phyloP scores from a whole-genome alignment of 2,888 invertebrate species.

The Microchrysa polita region DNA sequence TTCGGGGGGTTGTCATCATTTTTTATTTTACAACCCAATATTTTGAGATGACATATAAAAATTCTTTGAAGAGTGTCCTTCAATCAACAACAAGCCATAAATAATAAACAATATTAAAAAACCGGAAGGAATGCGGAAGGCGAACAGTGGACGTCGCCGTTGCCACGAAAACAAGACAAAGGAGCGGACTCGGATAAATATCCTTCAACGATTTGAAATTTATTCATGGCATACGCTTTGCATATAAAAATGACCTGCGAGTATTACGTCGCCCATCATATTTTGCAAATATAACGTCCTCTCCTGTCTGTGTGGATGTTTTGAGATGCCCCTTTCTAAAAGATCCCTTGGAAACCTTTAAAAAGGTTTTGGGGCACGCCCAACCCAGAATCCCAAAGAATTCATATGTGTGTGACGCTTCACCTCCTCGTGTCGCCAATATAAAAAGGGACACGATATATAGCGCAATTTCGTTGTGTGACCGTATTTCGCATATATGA shows the following conservation, averaged over 20 bases:
- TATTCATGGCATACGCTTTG: slow-evolving; percentile 51
- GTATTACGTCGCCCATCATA: slow-evolving; percentile 23
- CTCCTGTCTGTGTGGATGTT: slow-evolving; percentile 35
- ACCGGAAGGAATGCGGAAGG: slow-evolving; percentile 19
- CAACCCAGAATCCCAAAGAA: slow-evolving; percentile 7
- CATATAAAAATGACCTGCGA: slow-evolving; percentile 50
- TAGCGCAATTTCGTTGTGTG: slow-evolving; percentile 37
- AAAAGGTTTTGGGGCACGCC: neutral
- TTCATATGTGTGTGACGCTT: slow-evolving; percentile 42
- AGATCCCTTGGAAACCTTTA: slow-evolving; percentile 13
- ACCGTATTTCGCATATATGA: slow-evolving; percentile 29
- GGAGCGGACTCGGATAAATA: slow-evolving; percentile 33
- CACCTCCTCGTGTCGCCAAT: neutral
- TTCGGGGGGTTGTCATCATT: slow-evolving; percentile 26
- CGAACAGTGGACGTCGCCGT: no score
- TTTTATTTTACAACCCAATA: slow-evolving; percentile 48
- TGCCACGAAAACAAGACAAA: slow-evolving; percentile 46
- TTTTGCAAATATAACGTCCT: slow-evolving; percentile 40
- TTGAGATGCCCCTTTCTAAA: slow-evolving; percentile 21
- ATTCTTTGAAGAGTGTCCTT: slow-evolving; percentile 49
- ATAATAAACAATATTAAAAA: slow-evolving; percentile 47
- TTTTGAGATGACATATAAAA: slow-evolving; percentile 49
- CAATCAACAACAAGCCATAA: slow-evolving; percentile 50
- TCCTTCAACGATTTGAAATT: slow-evolving; percentile 49
- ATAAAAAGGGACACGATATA: slow-evolving; percentile 20